These are phyloP conservation scores for Cyclargus thomasi DNA, from an alignment of 1,140 invertebrate genomes.

Conservation along the genomic window DNA sequence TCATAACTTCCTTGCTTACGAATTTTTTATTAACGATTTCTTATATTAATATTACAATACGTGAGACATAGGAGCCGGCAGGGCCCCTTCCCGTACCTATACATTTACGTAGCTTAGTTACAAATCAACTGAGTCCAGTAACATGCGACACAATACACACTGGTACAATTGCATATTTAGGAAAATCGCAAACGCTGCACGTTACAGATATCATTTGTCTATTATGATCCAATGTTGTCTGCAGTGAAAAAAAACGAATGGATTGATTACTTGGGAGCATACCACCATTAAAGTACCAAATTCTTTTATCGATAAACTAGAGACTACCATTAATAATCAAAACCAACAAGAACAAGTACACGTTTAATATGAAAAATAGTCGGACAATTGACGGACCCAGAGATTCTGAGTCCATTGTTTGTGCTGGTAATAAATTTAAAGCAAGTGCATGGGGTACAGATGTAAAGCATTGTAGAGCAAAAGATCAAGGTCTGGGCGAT, in stretches of 20 bases:
- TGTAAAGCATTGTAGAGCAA: constrained; percentile 43
- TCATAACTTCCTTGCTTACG: no score
- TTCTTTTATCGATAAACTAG: constrained; percentile 17
- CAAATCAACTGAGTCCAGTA: no score
- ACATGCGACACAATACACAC: no score
- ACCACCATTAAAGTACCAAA: constrained; percentile 21
- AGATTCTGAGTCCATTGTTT: constrained; percentile 42
- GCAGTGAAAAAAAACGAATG: constrained; percentile 13
- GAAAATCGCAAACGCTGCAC: no score
- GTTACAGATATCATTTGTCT: no score
- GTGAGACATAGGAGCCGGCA: no score
- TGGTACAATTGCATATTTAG: no score
- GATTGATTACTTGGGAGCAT: constrained; percentile 21
- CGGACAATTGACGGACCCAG: constrained; percentile 32
- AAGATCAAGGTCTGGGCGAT: constrained; percentile 44
- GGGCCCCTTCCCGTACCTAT: no score
- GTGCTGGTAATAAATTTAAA: constrained; percentile 27
- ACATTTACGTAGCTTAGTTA: no score
- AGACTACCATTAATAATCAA: constrained; percentile 20
- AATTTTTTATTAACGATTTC: no score
- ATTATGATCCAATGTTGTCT: no score
- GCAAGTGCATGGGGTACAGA: constrained; percentile 38
- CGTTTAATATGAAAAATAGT: constrained; percentile 46
- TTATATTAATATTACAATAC: no score
- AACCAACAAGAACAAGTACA: constrained; percentile 35